Percentiles rank a stretch among this genome's conserved stretches.
Conservation (phyloP, 1,140 invertebrate species). For the Drosophila kohkoa region DNA sequence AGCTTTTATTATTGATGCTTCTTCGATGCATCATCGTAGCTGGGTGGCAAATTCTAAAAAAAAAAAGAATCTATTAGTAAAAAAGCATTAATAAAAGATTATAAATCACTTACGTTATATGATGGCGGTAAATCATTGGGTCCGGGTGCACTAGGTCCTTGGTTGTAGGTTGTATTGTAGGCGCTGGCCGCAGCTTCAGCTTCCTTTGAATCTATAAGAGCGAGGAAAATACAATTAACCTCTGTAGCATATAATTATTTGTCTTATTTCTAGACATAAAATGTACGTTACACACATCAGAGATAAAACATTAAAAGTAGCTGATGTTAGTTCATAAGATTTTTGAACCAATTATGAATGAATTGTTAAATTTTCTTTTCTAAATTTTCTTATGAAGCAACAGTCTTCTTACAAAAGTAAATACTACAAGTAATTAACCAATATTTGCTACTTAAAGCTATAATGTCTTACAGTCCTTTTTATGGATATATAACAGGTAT, state of each 20-base stretch:
- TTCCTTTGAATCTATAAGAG: conserved; percentile 91
- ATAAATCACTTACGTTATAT: conserved; percentile 89
- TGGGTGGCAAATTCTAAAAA: conserved; percentile 90
- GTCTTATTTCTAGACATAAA: neutral
- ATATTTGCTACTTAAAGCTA: neutral
- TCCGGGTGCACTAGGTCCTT: conserved; percentile 69
- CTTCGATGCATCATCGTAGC: conserved; percentile 88
- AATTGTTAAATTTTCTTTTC: neutral
- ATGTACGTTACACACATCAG: neutral
- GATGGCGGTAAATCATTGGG: conserved; percentile 94
- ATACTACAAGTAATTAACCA: neutral
- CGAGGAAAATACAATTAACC: neutral
- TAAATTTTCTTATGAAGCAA: too few relatives aligned
- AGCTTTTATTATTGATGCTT: conserved; percentile 85
- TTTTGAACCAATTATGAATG: neutral
- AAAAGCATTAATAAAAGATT: neutral
- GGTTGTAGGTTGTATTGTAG: conserved; percentile 88
- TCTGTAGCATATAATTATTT: neutral
- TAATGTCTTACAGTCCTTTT: conserved; percentile 60
- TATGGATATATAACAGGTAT: conserved; percentile 70
- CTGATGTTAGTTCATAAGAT: neutral
- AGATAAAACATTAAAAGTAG: neutral
- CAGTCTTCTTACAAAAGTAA: neutral
- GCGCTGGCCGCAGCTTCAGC: conserved; percentile 94
- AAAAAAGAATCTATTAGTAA: conserved; percentile 1